Conservation (phyloP, 2,113 vertebrate species). For the Gallinago paraguaiae region DNA sequence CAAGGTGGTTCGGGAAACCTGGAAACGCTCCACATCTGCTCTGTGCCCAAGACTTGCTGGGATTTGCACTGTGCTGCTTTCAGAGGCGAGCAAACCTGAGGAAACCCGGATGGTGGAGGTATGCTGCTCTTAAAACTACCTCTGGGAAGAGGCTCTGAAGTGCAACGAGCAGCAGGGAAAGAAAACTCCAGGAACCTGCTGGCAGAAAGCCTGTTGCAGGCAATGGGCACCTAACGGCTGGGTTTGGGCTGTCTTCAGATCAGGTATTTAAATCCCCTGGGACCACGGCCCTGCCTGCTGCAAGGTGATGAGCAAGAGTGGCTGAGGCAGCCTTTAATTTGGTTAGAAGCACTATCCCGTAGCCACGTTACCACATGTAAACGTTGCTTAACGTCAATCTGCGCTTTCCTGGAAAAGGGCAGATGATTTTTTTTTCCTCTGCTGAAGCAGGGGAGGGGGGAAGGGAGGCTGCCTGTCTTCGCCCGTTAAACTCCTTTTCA, state of each 20-base stretch:
- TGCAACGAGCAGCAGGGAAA: background rate
- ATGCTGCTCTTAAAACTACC: background rate
- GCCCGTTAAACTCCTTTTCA: background rate
- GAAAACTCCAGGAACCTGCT: background rate
- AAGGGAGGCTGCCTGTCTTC: background rate
- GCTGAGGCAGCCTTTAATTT: background rate
- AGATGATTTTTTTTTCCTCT: background rate
- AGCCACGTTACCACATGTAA: background rate
- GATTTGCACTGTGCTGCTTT: background rate
- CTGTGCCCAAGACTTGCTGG: background rate
- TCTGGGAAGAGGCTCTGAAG: background rate
- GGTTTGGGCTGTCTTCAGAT: background rate
- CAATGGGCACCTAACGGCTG: background rate
- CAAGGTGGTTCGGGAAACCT: background rate
- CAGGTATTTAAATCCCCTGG: background rate
- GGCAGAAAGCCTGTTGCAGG: background rate
- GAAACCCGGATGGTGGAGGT: fast-evolving
- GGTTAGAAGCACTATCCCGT: background rate
- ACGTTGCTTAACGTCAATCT: background rate
- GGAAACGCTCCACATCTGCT: background rate
- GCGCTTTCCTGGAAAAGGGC: background rate
- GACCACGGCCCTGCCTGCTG: background rate
- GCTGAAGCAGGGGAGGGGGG: background rate
- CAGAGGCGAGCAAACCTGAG: background rate
- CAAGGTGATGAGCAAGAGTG: background rate